Base-by-base conservation (phyloP, 2,797 vertebrate genomes). In the Botia almorhae region DNA sequence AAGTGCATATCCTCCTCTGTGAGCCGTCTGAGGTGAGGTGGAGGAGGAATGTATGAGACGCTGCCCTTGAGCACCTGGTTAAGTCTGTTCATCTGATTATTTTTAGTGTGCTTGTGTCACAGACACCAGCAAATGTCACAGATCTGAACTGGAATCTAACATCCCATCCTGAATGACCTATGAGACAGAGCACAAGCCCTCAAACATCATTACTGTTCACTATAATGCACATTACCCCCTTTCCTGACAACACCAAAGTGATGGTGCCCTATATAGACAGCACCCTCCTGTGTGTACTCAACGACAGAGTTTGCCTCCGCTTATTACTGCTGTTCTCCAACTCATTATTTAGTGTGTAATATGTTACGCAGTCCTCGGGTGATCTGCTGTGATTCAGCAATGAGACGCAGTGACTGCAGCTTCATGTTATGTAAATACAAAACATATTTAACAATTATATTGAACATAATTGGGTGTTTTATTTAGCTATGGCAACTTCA, bases 71-170 rank as follows among this genome's bases (percentile, higher is more conserved):
- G 48, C 48, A 19, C 74, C 63, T 65, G 69, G 51, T 58, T 79
- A 65, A 65, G 74, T 71, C 81, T 80, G 64, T 63, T 76, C 73
- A 43, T 71, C 29, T 69, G 77, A 77, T 82, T 85, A 85, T 85
- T 85, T 85, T 85, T 81, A 82, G 78, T 74, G 69, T 43, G 7
- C 67, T 82, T 67, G 64, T 65, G 69, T 82, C 65, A 81, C 33
- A 43, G 69, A 75, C 69, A 61, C 74, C 60, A 60, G 16, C 55
- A 73, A 78, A 65, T 82, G 73, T 84, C 82, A 81, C 74, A 73
- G 72, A 81, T 82, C 64, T 63, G 46, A 36, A 74, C 58, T 61
- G 76, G 74, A 56, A 68, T 64, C 80, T 51, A 84, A 68, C 78
- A 77, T 76, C 17, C 50, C 77, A 64, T 80, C 60, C 75, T 69